Evolutionary conservation across 2,888 invertebrate genomes (phyloP), one percentile per base, ranked within the genome.

Genomic region (Bombylius major): DNA sequence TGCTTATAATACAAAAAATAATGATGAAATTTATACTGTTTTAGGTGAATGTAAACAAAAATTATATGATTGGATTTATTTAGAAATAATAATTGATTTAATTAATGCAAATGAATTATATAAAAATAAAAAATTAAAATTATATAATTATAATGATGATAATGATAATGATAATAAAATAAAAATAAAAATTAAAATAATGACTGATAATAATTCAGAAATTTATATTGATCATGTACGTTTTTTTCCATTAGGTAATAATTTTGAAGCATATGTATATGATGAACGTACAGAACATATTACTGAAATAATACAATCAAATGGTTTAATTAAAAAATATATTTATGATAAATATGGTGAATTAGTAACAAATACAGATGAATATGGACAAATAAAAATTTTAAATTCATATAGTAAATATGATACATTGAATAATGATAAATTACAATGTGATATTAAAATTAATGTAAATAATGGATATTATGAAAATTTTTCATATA

Each of bases 31-130:
- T 1, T 8, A 42, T 14, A 36, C 42, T 0, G 44, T 58, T 1
- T 9, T 58, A 23, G 53, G 58, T 51, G 48, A 47, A 50, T 44
- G 53, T 13, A 58, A 58, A 31, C 51, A 50, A 23, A 33, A 23
- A 36, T 7, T 53, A 9, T 47, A 58, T 32, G 49, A 58, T 33
- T 58, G 58, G 58, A 34, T 53, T 7, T 55, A 58, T 23, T 36
- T 58, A 23, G 58, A 58, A 42, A 12, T 50, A 5, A 46, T 53
- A 14, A 45, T 55, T 5, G 55, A 58, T 47, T 11, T 55, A 8
- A 8, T 39, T 39, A 5, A 6, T 9, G 39, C 6, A 39, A 39
- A n/a, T n/a, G n/a, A n/a, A n/a, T n/a, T n/a, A n/a, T n/a, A n/a
- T n/a, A n/a, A n/a, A n/a, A n/a, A n/a, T n/a, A n/a, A n/a, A n/a